Base-by-base conservation (phyloP, 2,888 invertebrate genomes). In the Onchidella celtica region DNA sequence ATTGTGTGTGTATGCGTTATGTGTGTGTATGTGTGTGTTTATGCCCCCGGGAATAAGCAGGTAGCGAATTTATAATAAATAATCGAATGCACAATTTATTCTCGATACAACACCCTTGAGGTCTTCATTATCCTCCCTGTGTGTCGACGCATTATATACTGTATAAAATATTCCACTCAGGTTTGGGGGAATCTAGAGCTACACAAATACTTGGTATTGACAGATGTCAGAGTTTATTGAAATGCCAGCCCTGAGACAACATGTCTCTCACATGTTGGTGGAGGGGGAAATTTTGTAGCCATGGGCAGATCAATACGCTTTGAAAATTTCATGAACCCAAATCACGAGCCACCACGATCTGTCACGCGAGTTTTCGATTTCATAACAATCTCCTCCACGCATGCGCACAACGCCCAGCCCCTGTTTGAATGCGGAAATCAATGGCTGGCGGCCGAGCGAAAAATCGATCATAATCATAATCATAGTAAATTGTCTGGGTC, bases 391-490 rank as follows among this genome's bases (percentile, higher is more conserved):
- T 27, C 63, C 40, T 63, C 27, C 63, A 29, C 38, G 74, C 32
- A 9, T 74, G 59, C 38, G 36, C 73, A 61, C 36, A 32, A 38
- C 74, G 61, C 32, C 61, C 32, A 29, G 11, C 74, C 74, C 61
- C 24, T 1, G 34, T 40, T 63, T 1, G 3, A 59, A 32, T 65
- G 66, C 24, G 38, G 24, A 47, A 40, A 65, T 66, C 76, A 32
- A 65, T 66, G 65, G 55, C 9, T 24, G 32, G 21, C 47, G 55
- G 21, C 66, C 34, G 36, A 21, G 63, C 34, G 68, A 34, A 38
- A 61, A 36, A 77, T 57, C 68, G n/a, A 66, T 66, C 38, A 65
- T 76, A 47, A 76, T 76, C 74, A 63, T 74, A 74, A 63, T 61
- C 61, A 24, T 61, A 74, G 38, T 59, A 40, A 75, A 59, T 38